These are phyloP conservation scores for Aphodius sticticus DNA, from an alignment of 2,888 invertebrate species.

Conservation along the genomic window DNA sequence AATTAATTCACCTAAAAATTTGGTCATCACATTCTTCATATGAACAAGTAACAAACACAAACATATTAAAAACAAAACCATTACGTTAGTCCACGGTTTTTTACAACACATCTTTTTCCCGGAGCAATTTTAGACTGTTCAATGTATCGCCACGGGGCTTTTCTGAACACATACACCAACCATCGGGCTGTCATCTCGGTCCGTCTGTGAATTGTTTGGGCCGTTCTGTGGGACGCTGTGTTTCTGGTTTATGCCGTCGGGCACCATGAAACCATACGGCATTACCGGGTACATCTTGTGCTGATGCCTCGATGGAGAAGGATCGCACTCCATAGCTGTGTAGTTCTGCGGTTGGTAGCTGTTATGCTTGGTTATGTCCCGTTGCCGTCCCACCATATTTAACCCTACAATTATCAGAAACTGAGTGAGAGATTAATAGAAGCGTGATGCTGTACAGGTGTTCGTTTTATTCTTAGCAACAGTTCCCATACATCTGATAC, in stretches of 20 bases:
- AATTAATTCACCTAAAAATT: conserved; percentile 23
- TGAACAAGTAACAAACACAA: conserved; percentile 32
- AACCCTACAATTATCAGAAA: conserved; percentile 53
- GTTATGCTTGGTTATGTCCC: conserved; percentile 53
- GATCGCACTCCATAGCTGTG: conserved; percentile 82
- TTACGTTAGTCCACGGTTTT: conserved; percentile 18
- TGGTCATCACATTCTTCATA: conserved; percentile 33
- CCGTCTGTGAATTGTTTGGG: conserved; percentile 58
- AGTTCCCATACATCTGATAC: not conserved
- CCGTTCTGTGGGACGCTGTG: conserved; percentile 49
- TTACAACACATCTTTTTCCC: conserved; percentile 6
- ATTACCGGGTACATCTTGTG: conserved; percentile 54
- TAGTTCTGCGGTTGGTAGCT: conserved; percentile 50
- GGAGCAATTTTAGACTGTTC: conserved; percentile 45
- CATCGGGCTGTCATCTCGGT: conserved; percentile 81
- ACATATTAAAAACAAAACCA: conserved; percentile 32
- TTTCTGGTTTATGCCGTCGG: conserved; percentile 49
- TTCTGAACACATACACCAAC: conserved; percentile 90
- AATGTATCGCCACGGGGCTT: conserved; percentile 92
- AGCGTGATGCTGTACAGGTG: conserved; percentile 14
- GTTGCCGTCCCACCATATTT: conserved; percentile 58
- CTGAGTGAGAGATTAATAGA: conserved; percentile 4
- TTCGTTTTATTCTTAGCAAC: not conserved
- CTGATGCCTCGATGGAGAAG: conserved; percentile 64
- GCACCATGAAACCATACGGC: conserved; percentile 59